A percentile compares a stretch with the other conserved stretches of the same genome.
Conservation (phyloP, 1,140 invertebrate genomes). For the Drosophila athabasca region DNA sequence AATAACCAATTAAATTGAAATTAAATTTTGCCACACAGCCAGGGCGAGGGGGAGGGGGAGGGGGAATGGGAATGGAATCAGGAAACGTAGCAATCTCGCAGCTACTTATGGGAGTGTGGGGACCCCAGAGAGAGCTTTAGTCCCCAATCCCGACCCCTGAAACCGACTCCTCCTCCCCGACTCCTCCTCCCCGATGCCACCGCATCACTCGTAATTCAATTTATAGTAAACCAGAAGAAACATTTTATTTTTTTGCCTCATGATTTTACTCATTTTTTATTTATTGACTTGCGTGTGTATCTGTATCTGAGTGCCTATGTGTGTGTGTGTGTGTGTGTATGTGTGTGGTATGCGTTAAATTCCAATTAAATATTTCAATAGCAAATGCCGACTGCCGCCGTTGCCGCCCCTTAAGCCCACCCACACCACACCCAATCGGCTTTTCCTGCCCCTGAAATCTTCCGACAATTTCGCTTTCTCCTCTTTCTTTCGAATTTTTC, state of each 20-base stretch:
- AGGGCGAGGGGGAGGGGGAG: conserved; percentile 7
- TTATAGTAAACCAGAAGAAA: conserved; percentile 62
- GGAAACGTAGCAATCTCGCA: conserved; percentile 68
- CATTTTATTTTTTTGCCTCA: conserved; percentile 50
- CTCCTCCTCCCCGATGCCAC: not conserved
- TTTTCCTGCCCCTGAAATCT: conserved; percentile 18
- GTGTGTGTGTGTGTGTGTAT: conserved; percentile 1
- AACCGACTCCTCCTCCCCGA: not conserved
- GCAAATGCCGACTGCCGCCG: conserved; percentile 29
- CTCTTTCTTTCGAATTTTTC: conserved; percentile 41
- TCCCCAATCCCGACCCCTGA: not conserved
- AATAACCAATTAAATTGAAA: conserved; percentile 82
- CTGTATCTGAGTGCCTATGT: conserved; percentile 1
- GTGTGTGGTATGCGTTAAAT: conserved; percentile 76
- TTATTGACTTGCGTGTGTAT: conserved; percentile 60
- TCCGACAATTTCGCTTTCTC: conserved; percentile 29
- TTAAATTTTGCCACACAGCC: conserved; percentile 67
- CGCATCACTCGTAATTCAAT: conserved; percentile 67
- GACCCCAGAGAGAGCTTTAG: conserved; percentile 25
- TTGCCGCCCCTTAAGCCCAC: conserved; percentile 15
- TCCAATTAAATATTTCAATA: conserved; percentile 82
- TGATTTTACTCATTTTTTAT: conserved; percentile 61
- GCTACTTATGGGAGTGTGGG: conserved; percentile 70
- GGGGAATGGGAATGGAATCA: not conserved
- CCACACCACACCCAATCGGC: conserved; percentile 42